A percentile compares a stretch with the other conserved stretches of the same genome.
These are phyloP conservation scores for Drosophila prolongata DNA, from an alignment of 2,888 invertebrate species.

Conservation along the genomic window DNA sequence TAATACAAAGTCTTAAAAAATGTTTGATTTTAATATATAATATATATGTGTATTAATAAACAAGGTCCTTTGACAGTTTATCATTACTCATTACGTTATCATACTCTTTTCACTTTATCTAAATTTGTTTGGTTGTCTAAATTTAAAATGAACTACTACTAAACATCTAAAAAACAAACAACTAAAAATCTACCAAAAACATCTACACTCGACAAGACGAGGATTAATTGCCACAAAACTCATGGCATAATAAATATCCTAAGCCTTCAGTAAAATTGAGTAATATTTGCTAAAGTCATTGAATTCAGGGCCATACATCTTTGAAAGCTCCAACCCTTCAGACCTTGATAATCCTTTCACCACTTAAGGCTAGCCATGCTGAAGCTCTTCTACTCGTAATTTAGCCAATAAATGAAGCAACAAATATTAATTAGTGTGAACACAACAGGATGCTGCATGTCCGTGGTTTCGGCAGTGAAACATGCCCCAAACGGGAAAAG, in stretches of 20 bases:
- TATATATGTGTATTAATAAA: no score
- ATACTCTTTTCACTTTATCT: no score
- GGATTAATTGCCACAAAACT: neutral
- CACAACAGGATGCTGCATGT: conserved; percentile 11
- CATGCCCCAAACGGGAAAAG: conserved; percentile 21
- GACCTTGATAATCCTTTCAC: conserved; percentile 32
- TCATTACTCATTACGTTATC: no score
- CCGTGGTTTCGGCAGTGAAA: conserved; percentile 15
- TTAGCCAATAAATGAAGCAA: conserved; percentile 58
- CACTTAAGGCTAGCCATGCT: conserved; percentile 19
- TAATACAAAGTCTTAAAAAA: no score
- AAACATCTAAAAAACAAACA: no score
- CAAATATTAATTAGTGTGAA: conserved; percentile 69
- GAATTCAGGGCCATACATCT: neutral
- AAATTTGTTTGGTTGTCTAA: no score
- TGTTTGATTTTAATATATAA: no score
- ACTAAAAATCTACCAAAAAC: no score
- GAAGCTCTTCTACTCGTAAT: conserved; percentile 8
- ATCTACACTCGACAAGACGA: no score
- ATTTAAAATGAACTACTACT: no score
- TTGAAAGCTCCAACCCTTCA: neutral
- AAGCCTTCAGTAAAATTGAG: neutral
- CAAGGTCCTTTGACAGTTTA: no score
- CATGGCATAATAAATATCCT: neutral
- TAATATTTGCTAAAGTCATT: neutral